These are phyloP conservation scores for Bufotes viridis DNA, from an alignment of 2,797 vertebrate genomes.

Conservation along the genomic window DNA sequence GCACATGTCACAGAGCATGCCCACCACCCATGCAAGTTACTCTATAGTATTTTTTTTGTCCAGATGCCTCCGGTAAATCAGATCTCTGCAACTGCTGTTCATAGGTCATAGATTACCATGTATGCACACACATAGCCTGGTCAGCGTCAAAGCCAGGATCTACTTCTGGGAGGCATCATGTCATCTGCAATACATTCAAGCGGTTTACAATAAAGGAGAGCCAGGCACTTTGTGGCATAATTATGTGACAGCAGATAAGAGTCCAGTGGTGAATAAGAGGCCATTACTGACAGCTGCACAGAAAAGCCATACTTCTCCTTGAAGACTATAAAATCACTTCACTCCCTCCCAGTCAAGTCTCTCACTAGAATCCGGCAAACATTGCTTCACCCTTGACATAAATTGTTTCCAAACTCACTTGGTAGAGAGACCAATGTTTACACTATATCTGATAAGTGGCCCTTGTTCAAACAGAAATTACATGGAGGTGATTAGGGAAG, in stretches of 20 bases:
- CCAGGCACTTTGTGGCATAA: neutral
- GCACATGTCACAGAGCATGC: too few species aligned
- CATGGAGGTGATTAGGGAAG: conserved; percentile 18
- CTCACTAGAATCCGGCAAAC: neutral
- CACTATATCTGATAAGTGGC: conserved; percentile 16
- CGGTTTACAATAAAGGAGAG: neutral
- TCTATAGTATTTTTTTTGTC: too few species aligned
- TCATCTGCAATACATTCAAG: neutral
- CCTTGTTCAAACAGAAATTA: conserved; percentile 38
- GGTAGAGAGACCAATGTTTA: conserved; percentile 35
- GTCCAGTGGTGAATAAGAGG: conserved; percentile 14
- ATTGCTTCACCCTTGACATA: conserved; percentile 30
- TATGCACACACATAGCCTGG: neutral
- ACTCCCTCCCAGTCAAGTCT: conserved; percentile 7
- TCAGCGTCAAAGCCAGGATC: neutral
- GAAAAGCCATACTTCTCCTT: conserved; percentile 6
- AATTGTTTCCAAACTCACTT: conserved; percentile 25
- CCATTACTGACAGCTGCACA: conserved; percentile 14
- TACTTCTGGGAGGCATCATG: neutral
- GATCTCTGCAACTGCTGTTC: too few species aligned
- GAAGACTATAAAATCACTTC: conserved; percentile 24
- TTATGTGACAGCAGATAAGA: conserved; percentile 9
- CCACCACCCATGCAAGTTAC: too few species aligned
- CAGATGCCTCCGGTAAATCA: too few species aligned
- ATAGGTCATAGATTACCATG: too few species aligned